Evolutionary conservation across 2,113 vertebrate genomes (phyloP).

Genomic region (Aptenodytes forsteri): DNA sequence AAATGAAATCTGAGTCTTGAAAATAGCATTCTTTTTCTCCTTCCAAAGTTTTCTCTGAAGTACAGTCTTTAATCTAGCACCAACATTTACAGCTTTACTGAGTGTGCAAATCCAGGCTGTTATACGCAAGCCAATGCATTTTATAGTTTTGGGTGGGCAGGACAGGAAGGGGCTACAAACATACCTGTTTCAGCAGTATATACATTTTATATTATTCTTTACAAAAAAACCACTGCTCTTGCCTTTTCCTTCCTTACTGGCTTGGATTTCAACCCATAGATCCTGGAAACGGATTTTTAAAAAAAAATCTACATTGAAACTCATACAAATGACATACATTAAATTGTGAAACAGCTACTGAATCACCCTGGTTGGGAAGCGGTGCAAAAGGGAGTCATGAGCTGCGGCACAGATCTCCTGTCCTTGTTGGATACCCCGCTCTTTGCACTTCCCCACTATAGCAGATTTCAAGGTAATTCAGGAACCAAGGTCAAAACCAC

Average conservation of each 20-base stretch:
- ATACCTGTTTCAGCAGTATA: neutral
- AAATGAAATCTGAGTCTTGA: neutral
- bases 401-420: neutral
- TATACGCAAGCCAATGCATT: fast-evolving
- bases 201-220: neutral
- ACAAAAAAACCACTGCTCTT: neutral
- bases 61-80: neutral
- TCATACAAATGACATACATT: neutral
- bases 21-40: neutral
- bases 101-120: neutral
- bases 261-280: neutral
- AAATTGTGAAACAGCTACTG: neutral
- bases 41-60: neutral
- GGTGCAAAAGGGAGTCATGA: neutral
- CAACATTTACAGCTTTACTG: neutral
- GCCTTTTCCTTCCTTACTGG: neutral
- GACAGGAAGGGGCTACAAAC: neutral
- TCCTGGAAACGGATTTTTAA: neutral
- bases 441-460: neutral
- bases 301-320: neutral
- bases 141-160: neutral
- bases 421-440: neutral
- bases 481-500: neutral
- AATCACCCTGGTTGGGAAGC: fast-evolving
- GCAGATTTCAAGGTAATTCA: neutral